Conservation (phyloP, 1,140 invertebrate species). For the Oryzaephilus surinamensis region DNA sequence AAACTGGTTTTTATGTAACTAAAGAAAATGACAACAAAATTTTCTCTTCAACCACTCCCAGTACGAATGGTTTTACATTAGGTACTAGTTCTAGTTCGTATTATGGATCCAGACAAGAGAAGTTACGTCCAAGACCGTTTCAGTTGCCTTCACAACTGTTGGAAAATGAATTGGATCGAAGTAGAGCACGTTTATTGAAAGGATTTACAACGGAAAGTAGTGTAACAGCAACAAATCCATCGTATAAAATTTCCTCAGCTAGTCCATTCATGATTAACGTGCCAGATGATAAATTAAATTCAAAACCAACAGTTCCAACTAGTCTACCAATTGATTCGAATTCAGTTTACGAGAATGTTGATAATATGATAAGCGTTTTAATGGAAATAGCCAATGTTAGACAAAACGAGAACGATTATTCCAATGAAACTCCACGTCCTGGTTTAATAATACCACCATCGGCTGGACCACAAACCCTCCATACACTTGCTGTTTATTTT, state of each 20-base stretch:
- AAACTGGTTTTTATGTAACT: constrained; percentile 19
- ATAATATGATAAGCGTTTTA: constrained; percentile 28
- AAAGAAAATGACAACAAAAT: no score
- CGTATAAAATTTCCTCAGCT: constrained; percentile 27
- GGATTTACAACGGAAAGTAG: background rate
- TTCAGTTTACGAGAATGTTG: constrained; percentile 23
- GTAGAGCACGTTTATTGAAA: background rate
- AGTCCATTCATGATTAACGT: constrained; percentile 25
- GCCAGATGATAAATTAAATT: constrained; percentile 6
- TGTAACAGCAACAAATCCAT: constrained; percentile 9
- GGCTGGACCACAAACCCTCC: constrained; percentile 60
- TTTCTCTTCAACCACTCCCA: no score
- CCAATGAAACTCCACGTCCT: constrained; percentile 31
- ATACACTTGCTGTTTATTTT: constrained; percentile 67
- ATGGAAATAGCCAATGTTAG: constrained; percentile 27
- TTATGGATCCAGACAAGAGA: no score
- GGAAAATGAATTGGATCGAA: constrained; percentile 24
- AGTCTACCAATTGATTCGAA: no score
- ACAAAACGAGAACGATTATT: constrained; percentile 6
- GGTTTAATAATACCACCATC: constrained; percentile 56
- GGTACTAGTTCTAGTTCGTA: no score
- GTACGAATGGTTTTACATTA: no score
- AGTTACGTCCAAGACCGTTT: constrained; percentile 22
- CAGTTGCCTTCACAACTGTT: constrained; percentile 25
- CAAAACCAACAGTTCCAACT: constrained; percentile 3